Conservation (phyloP, 2,888 invertebrate genomes). For the Rhamnusium bicolor region DNA sequence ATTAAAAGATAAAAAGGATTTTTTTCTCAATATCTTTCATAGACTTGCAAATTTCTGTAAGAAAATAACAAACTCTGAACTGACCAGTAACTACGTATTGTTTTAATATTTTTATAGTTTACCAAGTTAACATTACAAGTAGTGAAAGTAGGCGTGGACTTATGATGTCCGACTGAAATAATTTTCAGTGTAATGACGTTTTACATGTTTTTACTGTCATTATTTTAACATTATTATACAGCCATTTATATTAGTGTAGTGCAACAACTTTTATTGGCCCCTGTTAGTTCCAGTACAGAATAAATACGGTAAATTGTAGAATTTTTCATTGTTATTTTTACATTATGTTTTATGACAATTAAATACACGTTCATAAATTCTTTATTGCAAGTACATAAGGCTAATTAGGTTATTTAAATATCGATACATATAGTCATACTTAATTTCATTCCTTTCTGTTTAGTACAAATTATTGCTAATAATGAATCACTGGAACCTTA, state of each 20-base stretch:
- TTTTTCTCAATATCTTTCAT: too few species aligned
- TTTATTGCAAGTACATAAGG: constrained; percentile 8
- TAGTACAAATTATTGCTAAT: neutral
- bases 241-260: constrained; percentile 30
- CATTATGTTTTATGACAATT: neutral
- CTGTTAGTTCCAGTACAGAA: constrained; percentile 30
- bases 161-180: constrained; percentile 14
- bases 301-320: constrained; percentile 24
- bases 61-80: neutral
- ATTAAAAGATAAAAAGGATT: too few species aligned
- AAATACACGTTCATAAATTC: neutral
- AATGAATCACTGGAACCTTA: constrained; percentile 1
- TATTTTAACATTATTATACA: constrained; percentile 20
- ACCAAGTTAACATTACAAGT: neutral
- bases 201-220: constrained; percentile 36
- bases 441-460: neutral
- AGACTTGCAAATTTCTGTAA: too few species aligned
- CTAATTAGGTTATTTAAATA: neutral
- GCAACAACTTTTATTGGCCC: constrained; percentile 26
- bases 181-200: constrained; percentile 29
- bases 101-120: neutral
- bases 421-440: neutral
- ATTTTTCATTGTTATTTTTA: constrained; percentile 15
- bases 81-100: neutral
- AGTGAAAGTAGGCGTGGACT: constrained; percentile 30